Percentiles rank a stretch among this genome's conserved stretches.
Conservation (phyloP, 2,797 vertebrate genomes). For the Clamator glandarius region DNA sequence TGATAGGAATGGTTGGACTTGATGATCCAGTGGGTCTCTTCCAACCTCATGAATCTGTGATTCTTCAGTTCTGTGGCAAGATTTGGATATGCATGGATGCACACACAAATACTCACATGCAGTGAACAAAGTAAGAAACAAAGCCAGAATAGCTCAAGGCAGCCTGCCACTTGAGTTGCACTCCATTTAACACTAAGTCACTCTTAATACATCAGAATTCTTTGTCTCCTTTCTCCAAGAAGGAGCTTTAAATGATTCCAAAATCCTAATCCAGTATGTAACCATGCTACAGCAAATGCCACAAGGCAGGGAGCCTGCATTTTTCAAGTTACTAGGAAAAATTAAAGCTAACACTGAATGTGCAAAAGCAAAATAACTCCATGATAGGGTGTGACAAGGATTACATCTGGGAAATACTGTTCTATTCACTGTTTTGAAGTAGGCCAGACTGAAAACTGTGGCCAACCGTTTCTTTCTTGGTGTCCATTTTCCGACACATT, state of each 20-base stretch:
- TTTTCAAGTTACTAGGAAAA: neutral
- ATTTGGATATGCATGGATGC: neutral
- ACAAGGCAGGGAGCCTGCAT: neutral
- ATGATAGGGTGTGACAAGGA: neutral
- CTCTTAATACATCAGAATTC: conserved; percentile 53
- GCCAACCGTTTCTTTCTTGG: neutral
- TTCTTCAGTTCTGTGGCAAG: neutral
- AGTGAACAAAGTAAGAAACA: conserved; percentile 15
- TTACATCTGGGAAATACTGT: neutral
- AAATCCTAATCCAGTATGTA: neutral
- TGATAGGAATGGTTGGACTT: too few species aligned
- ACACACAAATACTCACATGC: neutral
- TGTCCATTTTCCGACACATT: neutral
- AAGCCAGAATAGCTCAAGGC: conserved; percentile 57
- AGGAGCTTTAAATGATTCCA: neutral
- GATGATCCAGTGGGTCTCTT: too few species aligned
- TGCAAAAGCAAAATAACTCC: neutral
- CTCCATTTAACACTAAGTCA: conserved; percentile 53
- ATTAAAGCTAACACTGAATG: neutral
- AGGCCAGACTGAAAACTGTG: neutral
- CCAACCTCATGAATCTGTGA: too few species aligned
- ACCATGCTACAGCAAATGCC: neutral
- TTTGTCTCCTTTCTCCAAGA: neutral
- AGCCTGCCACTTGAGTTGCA: conserved; percentile 1
- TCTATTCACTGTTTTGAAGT: neutral